Base-by-base conservation (phyloP, 1,140 invertebrate genomes). In the Diplogasteroides magnus region DNA sequence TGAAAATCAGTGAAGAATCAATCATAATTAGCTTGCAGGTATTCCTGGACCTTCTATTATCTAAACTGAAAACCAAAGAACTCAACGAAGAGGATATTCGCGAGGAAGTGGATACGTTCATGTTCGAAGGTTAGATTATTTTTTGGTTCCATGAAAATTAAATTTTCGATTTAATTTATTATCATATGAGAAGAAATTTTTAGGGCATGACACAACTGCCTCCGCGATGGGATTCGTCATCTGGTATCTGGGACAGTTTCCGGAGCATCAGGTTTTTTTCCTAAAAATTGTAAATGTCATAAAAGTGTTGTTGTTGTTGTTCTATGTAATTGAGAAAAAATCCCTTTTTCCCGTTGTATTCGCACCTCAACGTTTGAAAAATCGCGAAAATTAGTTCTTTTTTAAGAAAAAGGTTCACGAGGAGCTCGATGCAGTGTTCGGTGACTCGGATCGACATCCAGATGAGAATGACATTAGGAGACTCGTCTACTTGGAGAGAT, bases 11-110 rank as follows among this genome's bases (percentile, higher is more conserved):
- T n/a, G n/a, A n/a, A n/a, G n/a, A n/a, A n/a, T n/a, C n/a, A n/a
- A n/a, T n/a, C n/a, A n/a, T n/a, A n/a, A n/a, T n/a, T n/a, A n/a
- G n/a, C n/a, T n/a, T 91, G 76, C 86, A 93, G 71, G 93, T 94
- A 31, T 96, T 97, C 86, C 87, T 97, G 68, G 94, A 97, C 83
- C 86, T 95, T 64, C 85, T 97, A 76, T 87, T 97, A 31, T 90
- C 93, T 83, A 89, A 89, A 58, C 88, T 90, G 26, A 89, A 75
- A 31, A 61, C 64, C 91, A 77, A 89, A 89, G 73, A 90, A 89
- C 13, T 88, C 83, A 56, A 64, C 76, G 14, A 87, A 78, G 2
- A 78, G 62, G 71, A 82, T 88, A 61, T 86, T 86, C 32, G 89
- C 2, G 85, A 89, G 0, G 88, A 96, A 55, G 90, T 88, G 32